Evolutionary conservation across 2,888 invertebrate genomes (phyloP), one percentile per base, ranked within the genome.

Genomic region (Fragum whitleyi): DNA sequence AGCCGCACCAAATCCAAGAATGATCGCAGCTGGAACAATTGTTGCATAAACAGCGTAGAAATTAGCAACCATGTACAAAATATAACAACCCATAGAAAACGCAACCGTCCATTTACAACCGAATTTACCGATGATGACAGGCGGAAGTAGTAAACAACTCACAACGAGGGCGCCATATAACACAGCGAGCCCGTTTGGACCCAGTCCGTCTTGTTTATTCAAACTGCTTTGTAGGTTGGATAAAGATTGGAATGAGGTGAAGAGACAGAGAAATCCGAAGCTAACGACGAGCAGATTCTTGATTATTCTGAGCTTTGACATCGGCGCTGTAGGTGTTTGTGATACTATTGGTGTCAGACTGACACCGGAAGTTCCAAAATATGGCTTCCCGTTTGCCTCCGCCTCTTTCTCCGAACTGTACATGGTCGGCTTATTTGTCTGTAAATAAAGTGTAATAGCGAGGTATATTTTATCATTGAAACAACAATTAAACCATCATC

Each of bases 21-120:
- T 95, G 32, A 98, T 96, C 26, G 98, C 98, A 51, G 98, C 97
- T 0, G 94, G 93, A 9, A 94, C 87, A 85, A 94, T 93, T n/a
- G 98, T 98, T 93, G 96, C 97, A 85, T 96, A 96, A 86, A 95
- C 96, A 1, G 99, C 98, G 92, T 97, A 97, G 93, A 99, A 97
- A 94, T 99, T 99, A 51, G 98, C 96, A 59, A 96, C 97, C 92
- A 99, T 98, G 95, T 98, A 99, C 3, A 98, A 96, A 36, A 97
- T 97, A 94, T 99, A 99, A 93, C 98, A 97, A 90, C 97, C 94
- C 96, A 99, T 97, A 75, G 98, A 97, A 79, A 97, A 93, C 90
- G 97, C 97, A 74, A 99, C 95, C 14, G 99, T 98, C 97, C 98
- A 98, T 95, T 99, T 99, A 87, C 98, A 98, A 78, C 98, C 98